Conservation (phyloP, 2,113 vertebrate species). For the pig (Sus scrofa) region T2T-Sscrofa CM000816.6:103208001-103208500, state of each 20-base stretch:
- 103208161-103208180: not conserved
- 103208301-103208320: not conserved
- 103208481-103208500: not conserved
- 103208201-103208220: not conserved
- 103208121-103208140: not conserved
- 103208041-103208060: not conserved
- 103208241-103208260: constrained; percentile 11
- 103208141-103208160: not conserved
- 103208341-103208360: not conserved
- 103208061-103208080: not conserved
- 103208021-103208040: not conserved
- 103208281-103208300: not conserved
- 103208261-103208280: constrained; percentile 15
- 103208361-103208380: not conserved
- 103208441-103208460: not conserved
- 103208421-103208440: not conserved
- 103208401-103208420: not conserved
- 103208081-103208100: not conserved
- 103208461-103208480: not conserved
- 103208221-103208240: not conserved
- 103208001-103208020: constrained; percentile 3
- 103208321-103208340: constrained; percentile 43
- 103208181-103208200: not conserved
- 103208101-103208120: not conserved
- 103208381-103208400: constrained; percentile 49